Evolutionary conservation across 1,140 invertebrate genomes (phyloP).

Genomic region (Bombus terrestris): DNA sequence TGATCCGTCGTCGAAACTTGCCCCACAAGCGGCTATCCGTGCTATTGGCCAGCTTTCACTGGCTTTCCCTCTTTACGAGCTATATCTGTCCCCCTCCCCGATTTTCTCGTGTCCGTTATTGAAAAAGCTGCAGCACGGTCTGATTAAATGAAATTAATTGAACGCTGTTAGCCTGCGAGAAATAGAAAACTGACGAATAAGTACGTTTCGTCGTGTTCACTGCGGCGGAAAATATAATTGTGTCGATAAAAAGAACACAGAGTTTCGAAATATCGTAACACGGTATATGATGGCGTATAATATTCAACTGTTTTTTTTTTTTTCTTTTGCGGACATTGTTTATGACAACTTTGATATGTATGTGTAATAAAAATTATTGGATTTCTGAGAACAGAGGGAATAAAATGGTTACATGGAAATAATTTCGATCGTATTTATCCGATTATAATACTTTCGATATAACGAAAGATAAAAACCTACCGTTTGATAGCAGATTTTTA

Average conservation of each 20-base stretch:
- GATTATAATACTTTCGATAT: too few species aligned
- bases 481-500: too few species aligned
- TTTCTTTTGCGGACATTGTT: neutral
- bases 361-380: neutral
- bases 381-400: neutral
- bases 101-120: neutral
- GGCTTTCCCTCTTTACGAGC: neutral
- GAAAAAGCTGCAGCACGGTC: neutral
- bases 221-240: too few species aligned
- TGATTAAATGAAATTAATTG: neutral
- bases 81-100: neutral
- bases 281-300: too few species aligned
- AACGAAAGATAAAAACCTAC: neutral
- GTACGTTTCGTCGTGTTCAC: too few species aligned
- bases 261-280: too few species aligned
- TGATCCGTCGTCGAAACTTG: conserved; percentile 5
- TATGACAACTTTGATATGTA: neutral
- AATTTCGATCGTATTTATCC: too few species aligned
- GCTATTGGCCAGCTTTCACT: neutral
- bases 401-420: neutral
- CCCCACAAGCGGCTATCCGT: neutral
- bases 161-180: neutral
- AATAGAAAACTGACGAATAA: neutral
- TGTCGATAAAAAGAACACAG: too few species aligned
- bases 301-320: neutral